Evolutionary conservation across 2,888 invertebrate species (phyloP), one percentile per base, ranked within the genome.

Genomic region (Cheilosia variabilis): DNA sequence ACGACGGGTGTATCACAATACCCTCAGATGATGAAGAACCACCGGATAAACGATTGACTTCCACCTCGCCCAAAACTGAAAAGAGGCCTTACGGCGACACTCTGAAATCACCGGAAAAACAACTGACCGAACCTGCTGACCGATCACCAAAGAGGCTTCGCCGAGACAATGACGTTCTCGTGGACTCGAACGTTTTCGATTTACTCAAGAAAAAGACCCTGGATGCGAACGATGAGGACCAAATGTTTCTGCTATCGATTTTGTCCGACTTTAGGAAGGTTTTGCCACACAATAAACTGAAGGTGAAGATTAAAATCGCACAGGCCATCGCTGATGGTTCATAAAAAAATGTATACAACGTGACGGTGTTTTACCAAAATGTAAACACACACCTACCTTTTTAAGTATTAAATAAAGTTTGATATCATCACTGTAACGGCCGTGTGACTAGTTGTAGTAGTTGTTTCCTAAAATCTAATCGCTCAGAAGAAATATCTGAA

Each of bases 161-260:
- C 4, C 31, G 22, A 1, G 34, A 53, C 13, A 50, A 63, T 10
- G 53, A 73, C 17, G 22, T 73, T 19, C 19, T 47, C 9, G 47
- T 47, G 1, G 73, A 73, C 31, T 55, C 31, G 2, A 73, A 53
- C 4, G 62, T 73, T 22, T 52, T 62, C 7, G 73, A 73, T 19
- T 5, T 73, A n/a, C 43, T 63, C 7, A 53, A 73, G 13, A 53
- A 73, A n/a, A 63, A 31, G 7, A 53, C 53, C 4, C n/a, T 55
- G 31, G 81, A 86, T 9, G 55, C 71, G 2, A 45, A 83, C 15
- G 88, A 88, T 57, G 87, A 87, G 60, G 88, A 88, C 66, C 87
- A 87, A 10, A 88, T 88, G 88, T 88, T 88, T 68, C 50, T 88
- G 27, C 60, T 88, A 4, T 88, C 88, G 15, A 68, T 88, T 24